Conservation (phyloP, 2,888 invertebrate genomes). For the Diploptera punctata region DNA sequence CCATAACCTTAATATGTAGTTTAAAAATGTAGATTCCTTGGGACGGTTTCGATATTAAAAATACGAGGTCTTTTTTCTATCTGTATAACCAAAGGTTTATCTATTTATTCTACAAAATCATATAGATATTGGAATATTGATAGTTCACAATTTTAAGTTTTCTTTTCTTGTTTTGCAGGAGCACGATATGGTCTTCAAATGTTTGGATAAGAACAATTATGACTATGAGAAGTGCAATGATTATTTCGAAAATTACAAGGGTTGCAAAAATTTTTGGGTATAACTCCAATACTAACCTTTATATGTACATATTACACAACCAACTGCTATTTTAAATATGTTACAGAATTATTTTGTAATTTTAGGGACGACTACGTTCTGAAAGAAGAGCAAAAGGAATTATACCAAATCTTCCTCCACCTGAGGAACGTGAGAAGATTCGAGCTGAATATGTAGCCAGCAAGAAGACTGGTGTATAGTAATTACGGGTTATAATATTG, state of each 20-base stretch:
- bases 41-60: not conserved
- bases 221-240: slow-evolving; percentile 68
- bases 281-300: slow-evolving; percentile 42
- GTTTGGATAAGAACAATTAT: slow-evolving; percentile 72
- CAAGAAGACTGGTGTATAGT: too few species aligned
- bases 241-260: slow-evolving; percentile 78
- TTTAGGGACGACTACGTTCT: slow-evolving; percentile 64
- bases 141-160: slow-evolving; percentile 37
- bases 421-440: slow-evolving; percentile 71
- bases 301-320: not conserved
- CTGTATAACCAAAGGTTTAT: too few species aligned
- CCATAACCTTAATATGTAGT: not conserved
- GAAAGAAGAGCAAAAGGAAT: slow-evolving; percentile 70
- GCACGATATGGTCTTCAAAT: slow-evolving; percentile 72
- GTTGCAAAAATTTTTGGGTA: slow-evolving; percentile 87
- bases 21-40: not conserved
- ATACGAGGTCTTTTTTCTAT: not conserved
- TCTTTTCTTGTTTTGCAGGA: slow-evolving; percentile 64
- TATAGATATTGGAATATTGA: not conserved
- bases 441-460: slow-evolving; percentile 62
- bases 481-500: too few species aligned
- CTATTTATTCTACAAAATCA: not conserved
- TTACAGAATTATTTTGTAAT: slow-evolving; percentile 42
- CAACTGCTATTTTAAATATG: too few species aligned
- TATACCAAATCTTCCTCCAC: slow-evolving; percentile 69